Evolutionary conservation across 1,140 invertebrate genomes (phyloP), one percentile per base, ranked within the genome.

Genomic region (Panagrolaimus sp.): DNA sequence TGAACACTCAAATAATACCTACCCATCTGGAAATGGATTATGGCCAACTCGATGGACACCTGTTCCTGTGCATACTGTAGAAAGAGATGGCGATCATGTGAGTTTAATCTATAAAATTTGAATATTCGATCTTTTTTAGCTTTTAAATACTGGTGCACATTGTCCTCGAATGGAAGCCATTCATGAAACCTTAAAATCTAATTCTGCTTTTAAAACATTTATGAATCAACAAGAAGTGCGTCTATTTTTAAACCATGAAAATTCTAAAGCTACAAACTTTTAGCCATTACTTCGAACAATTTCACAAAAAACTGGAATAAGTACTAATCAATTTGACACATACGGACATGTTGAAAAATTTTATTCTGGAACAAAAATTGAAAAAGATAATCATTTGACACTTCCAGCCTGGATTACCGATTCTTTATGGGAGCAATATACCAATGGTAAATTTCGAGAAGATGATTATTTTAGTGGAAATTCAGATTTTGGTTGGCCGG

Each of bases 41-140:
- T 70, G 68, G 68, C 68, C 68, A 14, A 23, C 68, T 0, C 53
- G 51, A 4, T 70, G 65, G 65, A 23, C 66, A 9, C 68, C 68
- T n/a, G 66, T 70, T 23, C 68, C 68, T 8, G 51, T 70, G 13
- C 68, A 70, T 61, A 70, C 68, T 27, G 46, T 68, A n/a, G 68
- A 68, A 3, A 31, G 42, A 13, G 46, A n/a, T 20, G 47, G n/a
- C 9, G 68, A 70, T 68, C 65, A 57, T 20, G 68, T 70, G 42
- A 14, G 44, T 66, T 48, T 43, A 3, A n/a, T 51, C 14, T 51
- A 7, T 51, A 8, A 51, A 8, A 13, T 51, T 25, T 14, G 48
- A 51, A 8, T 51, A 11, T 51, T 51, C n/a, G n/a, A 51, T 14
- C 9, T 14, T 13, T 51, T 51, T 38, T 38, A 38, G 31, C 31